A percentile compares a stretch with the other conserved stretches of the same genome.
Conservation (phyloP, 1,140 invertebrate genomes). For the Temnothorax curvispinosus region DNA sequence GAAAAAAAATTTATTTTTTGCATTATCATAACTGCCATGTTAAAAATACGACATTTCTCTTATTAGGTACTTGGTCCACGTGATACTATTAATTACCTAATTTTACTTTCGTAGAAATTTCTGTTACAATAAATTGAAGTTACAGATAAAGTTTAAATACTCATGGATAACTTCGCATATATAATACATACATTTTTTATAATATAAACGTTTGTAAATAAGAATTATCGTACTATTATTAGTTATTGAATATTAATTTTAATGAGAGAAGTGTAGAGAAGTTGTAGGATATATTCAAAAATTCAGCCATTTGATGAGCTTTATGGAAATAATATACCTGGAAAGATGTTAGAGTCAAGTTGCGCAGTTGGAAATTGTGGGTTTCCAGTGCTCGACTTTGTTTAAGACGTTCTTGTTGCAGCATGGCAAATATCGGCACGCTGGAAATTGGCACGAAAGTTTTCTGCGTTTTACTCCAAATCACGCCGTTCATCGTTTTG, state of each 20-base stretch:
- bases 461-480: conserved; percentile 61
- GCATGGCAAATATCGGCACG: conserved; percentile 3
- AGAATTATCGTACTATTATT: too few species aligned
- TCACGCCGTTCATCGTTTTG: conserved; percentile 51
- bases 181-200: too few species aligned
- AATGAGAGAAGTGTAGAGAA: neutral
- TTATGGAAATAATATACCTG: conserved; percentile 35
- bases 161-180: too few species aligned
- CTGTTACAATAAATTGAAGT: too few species aligned
- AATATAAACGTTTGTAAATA: too few species aligned
- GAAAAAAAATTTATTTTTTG: neutral
- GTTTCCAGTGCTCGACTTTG: conserved; percentile 49
- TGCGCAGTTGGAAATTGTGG: conserved; percentile 68
- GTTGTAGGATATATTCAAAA: neutral
- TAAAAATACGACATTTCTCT: too few species aligned
- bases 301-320: neutral
- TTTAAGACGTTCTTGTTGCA: conserved; percentile 14
- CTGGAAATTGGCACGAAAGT: conserved; percentile 63
- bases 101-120: too few species aligned
- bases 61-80: too few species aligned
- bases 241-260: neutral
- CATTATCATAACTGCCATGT: neutral
- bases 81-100: neutral
- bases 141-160: too few species aligned
- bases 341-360: conserved; percentile 54